phyloP scores from a whole-genome alignment of 2,797 vertebrate species.

The Rhinella marina region DNA sequence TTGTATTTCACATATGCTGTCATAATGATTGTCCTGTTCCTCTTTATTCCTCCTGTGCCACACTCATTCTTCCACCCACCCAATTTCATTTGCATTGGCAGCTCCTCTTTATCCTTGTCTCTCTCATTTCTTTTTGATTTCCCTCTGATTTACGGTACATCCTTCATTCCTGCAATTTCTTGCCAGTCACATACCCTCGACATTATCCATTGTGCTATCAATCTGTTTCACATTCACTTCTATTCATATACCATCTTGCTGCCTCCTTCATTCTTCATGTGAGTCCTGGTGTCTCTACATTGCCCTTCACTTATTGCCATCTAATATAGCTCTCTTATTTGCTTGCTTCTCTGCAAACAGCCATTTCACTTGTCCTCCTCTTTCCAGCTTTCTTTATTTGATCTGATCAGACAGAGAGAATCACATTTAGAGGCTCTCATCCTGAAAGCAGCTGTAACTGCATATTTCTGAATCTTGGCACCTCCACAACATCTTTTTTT shows the following conservation, averaged over 20 bases:
- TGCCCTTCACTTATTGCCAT: not conserved
- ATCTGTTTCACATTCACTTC: not conserved
- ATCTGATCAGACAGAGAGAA: constrained; percentile 30
- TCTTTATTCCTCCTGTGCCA: not conserved
- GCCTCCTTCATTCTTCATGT: constrained; percentile 19
- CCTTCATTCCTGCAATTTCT: constrained; percentile 7
- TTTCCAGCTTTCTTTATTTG: constrained; percentile 2
- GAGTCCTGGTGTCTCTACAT: constrained; percentile 7
- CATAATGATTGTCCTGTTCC: not conserved
- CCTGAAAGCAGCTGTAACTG: constrained; percentile 37
- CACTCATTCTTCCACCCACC: not conserved
- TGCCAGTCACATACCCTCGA: not conserved
- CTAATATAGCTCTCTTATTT: constrained; percentile 9
- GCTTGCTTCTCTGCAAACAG: constrained; percentile 25
- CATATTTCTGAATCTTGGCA: constrained; percentile 35
- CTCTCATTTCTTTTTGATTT: not conserved
- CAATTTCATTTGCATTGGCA: constrained; percentile 12
- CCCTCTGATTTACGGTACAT: not conserved
- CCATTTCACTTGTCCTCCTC: not conserved
- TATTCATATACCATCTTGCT: not conserved
- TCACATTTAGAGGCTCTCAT: constrained; percentile 36
- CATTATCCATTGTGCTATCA: constrained; percentile 13
- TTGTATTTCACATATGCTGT: not conserved
- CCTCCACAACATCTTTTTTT: not conserved
- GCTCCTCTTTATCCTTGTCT: not conserved